Base-by-base conservation (phyloP, 2,797 vertebrate species). In the Propithecus deckenii region DNA sequence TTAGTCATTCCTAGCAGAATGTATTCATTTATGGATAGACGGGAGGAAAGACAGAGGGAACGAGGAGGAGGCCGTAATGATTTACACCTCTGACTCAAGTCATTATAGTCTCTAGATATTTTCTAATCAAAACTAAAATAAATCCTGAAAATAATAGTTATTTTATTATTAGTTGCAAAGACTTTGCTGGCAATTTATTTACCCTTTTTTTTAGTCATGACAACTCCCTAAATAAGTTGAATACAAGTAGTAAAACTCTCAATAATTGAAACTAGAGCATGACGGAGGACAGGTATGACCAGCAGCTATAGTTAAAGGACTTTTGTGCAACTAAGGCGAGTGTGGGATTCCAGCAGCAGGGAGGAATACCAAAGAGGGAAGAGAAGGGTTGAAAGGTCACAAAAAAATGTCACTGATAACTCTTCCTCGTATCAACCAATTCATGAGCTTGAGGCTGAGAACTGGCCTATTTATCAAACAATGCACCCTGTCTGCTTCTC, bases 81-180 rank as follows among this genome's bases (percentile, higher is more conserved):
- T 81, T 59, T 65, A 63, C 20, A 22, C 13, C 4, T 89, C 59
- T n/a, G 12, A 25, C 13, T 93, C 35, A 85, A 23, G 38, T 69
- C 25, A 79, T 72, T 91, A 52, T 3, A 38, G 5, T 15, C 3
- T 75, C 9, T 79, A 61, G 17, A 10, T 11, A 61, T 72, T 23
- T 91, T 92, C 67, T 69, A 20, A 92, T 41, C 32, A 86, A 94
- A 92, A 61, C 2, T 55, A 23, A 92, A 75, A 92, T 14, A 83
- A 91, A 94, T 61, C n/a, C 57, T 88, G 50, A 65, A 72, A 75
- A 20, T 22, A 63, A 25, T 13, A 63, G 20, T 72, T 7, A 71
- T 65, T 61, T 25, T 23, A 57, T 30, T 7, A 20, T 61, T 67
- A 87, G n/a, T 43, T 61, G 22, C n/a, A 84, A 61, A 86, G 1